Evolutionary conservation across 92 coral and sea anemone genomes (phyloP).

Genomic region (Umimayanthus chanpuru): DNA sequence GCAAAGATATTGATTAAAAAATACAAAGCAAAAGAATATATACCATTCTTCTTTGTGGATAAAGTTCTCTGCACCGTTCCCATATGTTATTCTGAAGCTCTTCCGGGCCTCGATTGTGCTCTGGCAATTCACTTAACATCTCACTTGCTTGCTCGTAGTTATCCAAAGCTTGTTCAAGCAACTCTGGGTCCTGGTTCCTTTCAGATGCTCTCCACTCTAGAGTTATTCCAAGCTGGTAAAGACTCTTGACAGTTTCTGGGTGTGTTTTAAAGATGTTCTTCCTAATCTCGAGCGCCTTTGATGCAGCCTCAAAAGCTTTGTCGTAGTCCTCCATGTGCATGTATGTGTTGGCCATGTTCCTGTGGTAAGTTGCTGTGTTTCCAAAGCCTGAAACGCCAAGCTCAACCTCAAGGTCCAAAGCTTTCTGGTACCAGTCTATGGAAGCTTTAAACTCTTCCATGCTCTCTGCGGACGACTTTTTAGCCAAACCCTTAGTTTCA

Average conservation of each 20-base stretch:
- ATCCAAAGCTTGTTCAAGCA: slow-evolving; percentile 7
- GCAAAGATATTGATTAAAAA: not conserved
- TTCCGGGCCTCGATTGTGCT: not conserved
- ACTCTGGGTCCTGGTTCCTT: not conserved
- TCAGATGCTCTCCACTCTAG: slow-evolving; percentile 30
- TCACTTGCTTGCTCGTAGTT: slow-evolving; percentile 6
- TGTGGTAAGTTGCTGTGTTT: slow-evolving; percentile 33
- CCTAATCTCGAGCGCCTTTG: slow-evolving; percentile 30
- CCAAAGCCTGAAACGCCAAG: slow-evolving; percentile 37
- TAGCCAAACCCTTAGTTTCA: not conserved
- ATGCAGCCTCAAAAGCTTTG: slow-evolving; percentile 6
- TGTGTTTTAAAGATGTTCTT: not conserved
- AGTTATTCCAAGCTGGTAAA: slow-evolving; percentile 34
- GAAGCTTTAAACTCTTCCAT: not conserved
- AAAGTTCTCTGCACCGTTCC: not conserved
- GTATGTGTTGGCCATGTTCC: slow-evolving; percentile 37
- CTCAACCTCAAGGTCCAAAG: slow-evolving; percentile 24
- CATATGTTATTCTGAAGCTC: not conserved
- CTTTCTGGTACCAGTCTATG: slow-evolving; percentile 20
- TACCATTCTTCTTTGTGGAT: not conserved
- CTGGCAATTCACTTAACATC: slow-evolving; percentile 22
- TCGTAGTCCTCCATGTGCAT: slow-evolving; percentile 9
- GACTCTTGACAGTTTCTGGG: slow-evolving; percentile 23
- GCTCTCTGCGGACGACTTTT: not conserved
- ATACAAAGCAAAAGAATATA: not conserved